Conservation (phyloP, 1,140 invertebrate genomes). For the Drepana arcuata region DNA sequence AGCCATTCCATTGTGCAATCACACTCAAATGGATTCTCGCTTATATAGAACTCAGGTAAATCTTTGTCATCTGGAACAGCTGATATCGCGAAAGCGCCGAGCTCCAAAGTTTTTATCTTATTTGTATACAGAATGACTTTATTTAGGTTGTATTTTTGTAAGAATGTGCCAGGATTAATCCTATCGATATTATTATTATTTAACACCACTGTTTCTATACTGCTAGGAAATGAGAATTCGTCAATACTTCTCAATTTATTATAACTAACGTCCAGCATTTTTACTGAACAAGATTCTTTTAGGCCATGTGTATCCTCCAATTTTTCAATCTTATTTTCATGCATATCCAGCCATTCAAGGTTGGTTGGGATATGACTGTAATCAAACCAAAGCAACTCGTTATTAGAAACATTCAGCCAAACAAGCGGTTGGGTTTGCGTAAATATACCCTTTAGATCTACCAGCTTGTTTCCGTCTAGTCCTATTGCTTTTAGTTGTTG, state of each 20-base stretch:
- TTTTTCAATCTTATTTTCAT: constrained; percentile 79
- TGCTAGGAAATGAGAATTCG: constrained; percentile 81
- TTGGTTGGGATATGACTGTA: constrained; percentile 78
- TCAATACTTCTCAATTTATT: constrained; percentile 81
- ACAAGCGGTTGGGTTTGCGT: constrained; percentile 77
- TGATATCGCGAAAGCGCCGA: constrained; percentile 79
- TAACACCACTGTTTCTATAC: constrained; percentile 81
- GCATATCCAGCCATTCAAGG: constrained; percentile 82
- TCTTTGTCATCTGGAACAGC: constrained; percentile 76
- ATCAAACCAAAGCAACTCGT: constrained; percentile 79
- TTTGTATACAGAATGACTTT: constrained; percentile 86
- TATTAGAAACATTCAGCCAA: constrained; percentile 83
- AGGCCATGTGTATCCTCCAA: constrained; percentile 83
- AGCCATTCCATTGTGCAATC: constrained; percentile 92
- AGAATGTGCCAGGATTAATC: constrained; percentile 82
- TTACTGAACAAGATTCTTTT: constrained; percentile 81
- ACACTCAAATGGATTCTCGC: constrained; percentile 86
- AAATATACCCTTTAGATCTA: constrained; percentile 80
- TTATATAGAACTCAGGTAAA: constrained; percentile 84
- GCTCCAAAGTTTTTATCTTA: constrained; percentile 80
- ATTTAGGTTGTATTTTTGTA: constrained; percentile 79
- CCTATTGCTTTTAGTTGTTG: constrained; percentile 78
- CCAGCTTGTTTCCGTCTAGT: constrained; percentile 79
- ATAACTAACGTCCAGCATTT: constrained; percentile 84
- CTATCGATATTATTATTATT: constrained; percentile 84